A percentile compares a stretch with the other conserved stretches of the same genome.
Conservation (phyloP, 1,140 invertebrate genomes). For the Leptoteleia sp. region DNA sequence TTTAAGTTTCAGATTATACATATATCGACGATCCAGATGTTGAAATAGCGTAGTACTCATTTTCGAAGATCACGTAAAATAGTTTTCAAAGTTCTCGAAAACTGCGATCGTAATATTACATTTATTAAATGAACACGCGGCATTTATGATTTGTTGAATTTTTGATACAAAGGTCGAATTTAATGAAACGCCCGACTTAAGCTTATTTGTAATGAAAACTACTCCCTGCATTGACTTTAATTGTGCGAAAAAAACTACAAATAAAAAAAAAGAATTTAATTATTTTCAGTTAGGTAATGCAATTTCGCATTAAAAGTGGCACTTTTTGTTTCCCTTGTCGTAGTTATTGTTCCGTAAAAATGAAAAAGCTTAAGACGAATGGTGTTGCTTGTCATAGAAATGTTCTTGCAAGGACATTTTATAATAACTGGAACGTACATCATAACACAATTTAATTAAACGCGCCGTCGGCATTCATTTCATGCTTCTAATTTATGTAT, state of each 20-base stretch:
- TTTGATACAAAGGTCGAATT: too few species aligned
- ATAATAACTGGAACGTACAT: slow-evolving; percentile 79
- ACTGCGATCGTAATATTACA: slow-evolving; percentile 5
- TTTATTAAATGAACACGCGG: slow-evolving; percentile 13
- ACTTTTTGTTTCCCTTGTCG: neutral
- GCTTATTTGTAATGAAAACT: too few species aligned
- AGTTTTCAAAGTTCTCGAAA: slow-evolving; percentile 10
- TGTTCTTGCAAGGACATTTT: slow-evolving; percentile 67
- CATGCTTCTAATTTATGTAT: slow-evolving; percentile 78
- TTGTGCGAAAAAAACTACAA: too few species aligned
- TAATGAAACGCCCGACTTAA: too few species aligned
- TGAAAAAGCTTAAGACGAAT: slow-evolving; percentile 72
- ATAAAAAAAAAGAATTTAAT: neutral
- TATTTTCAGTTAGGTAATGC: neutral
- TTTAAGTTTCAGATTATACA: slow-evolving; percentile 53
- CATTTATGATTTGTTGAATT: slow-evolving; percentile 3
- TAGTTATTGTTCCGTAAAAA: slow-evolving; percentile 35
- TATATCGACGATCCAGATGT: slow-evolving; percentile 49
- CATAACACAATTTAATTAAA: slow-evolving; percentile 81
- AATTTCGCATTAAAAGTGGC: neutral
- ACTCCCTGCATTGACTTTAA: too few species aligned
- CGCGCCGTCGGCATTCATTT: slow-evolving; percentile 77
- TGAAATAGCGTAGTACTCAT: slow-evolving; percentile 37
- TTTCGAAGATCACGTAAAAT: slow-evolving; percentile 32
- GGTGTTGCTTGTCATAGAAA: slow-evolving; percentile 65